Conservation (phyloP, 2,888 invertebrate genomes). For the Lasioglossum malachurum region DNA sequence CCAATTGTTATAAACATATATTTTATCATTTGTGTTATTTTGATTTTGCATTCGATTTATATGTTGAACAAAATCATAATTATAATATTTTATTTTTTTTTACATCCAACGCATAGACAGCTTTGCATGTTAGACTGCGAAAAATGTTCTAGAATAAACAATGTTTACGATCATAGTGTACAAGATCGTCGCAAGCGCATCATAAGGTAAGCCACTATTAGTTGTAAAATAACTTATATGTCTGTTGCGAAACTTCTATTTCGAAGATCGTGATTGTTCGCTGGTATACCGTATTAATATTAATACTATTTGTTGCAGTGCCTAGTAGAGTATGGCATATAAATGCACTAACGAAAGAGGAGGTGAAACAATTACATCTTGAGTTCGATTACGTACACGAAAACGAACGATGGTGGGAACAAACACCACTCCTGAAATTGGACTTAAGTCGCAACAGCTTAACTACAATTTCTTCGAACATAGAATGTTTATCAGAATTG, state of each 20-base stretch:
- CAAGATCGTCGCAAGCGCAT: slow-evolving; percentile 18
- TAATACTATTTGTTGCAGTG: slow-evolving; percentile 85
- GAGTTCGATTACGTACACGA: slow-evolving; percentile 88
- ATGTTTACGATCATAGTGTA: slow-evolving; percentile 24
- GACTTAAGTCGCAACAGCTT: slow-evolving; percentile 92
- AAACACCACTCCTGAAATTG: slow-evolving; percentile 90
- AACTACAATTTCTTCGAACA: slow-evolving; percentile 87
- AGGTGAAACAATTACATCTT: slow-evolving; percentile 85
- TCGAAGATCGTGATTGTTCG: neutral
- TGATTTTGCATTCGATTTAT: neutral
- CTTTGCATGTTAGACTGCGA: slow-evolving; percentile 63
- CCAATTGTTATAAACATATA: slow-evolving; percentile 1
- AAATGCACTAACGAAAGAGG: slow-evolving; percentile 89
- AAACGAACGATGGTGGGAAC: slow-evolving; percentile 93
- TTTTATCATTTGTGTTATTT: neutral
- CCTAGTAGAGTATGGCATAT: slow-evolving; percentile 91
- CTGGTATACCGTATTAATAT: neutral
- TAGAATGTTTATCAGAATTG: slow-evolving; percentile 89
- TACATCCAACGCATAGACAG: slow-evolving; percentile 37
- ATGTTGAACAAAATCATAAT: neutral
- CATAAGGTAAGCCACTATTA: slow-evolving; percentile 58
- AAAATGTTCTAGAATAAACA: slow-evolving; percentile 47
- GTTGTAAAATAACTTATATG: neutral
- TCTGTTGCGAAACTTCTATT: neutral
- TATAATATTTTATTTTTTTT: slow-evolving; percentile 7